Evolutionary conservation across 2,888 invertebrate species (phyloP).

Genomic region (Apodemia duryi): DNA sequence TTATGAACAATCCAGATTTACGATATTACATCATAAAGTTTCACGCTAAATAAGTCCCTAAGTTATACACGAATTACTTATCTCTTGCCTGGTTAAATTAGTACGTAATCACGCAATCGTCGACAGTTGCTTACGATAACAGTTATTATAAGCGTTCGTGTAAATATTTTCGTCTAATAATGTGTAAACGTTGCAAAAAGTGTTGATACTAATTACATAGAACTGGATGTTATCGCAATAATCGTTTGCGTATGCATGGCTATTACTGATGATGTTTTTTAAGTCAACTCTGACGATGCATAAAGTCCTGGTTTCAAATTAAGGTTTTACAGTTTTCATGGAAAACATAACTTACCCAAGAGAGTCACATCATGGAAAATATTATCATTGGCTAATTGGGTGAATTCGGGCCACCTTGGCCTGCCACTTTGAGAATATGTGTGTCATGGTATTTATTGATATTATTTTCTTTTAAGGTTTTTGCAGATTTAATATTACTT

Average conservation of each 20-base stretch:
- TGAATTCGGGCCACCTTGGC: too few species aligned
- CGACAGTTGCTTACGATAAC: conserved; percentile 26
- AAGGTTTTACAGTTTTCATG: too few species aligned
- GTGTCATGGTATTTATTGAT: too few species aligned
- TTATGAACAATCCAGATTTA: conserved; percentile 35
- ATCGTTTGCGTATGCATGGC: neutral
- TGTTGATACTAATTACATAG: conserved; percentile 9
- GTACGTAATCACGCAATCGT: conserved; percentile 36
- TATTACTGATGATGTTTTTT: too few species aligned
- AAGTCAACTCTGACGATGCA: too few species aligned
- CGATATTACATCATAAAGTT: conserved; percentile 35
- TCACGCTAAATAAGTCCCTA: conserved; percentile 33
- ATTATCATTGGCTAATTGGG: too few species aligned
- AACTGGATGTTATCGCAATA: conserved; percentile 11
- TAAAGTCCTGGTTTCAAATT: too few species aligned
- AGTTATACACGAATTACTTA: conserved; percentile 32
- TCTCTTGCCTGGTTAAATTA: conserved; percentile 17
- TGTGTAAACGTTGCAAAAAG: conserved; percentile 20
- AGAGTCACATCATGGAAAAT: too few species aligned
- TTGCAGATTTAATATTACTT: too few species aligned
- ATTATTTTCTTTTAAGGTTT: too few species aligned
- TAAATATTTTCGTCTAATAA: conserved; percentile 29
- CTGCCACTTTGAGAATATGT: too few species aligned
- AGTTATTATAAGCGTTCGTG: conserved; percentile 27
- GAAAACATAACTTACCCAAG: too few species aligned